Evolutionary conservation across 2,888 invertebrate genomes (phyloP).

Genomic region (Blastobasis lacticolella): DNA sequence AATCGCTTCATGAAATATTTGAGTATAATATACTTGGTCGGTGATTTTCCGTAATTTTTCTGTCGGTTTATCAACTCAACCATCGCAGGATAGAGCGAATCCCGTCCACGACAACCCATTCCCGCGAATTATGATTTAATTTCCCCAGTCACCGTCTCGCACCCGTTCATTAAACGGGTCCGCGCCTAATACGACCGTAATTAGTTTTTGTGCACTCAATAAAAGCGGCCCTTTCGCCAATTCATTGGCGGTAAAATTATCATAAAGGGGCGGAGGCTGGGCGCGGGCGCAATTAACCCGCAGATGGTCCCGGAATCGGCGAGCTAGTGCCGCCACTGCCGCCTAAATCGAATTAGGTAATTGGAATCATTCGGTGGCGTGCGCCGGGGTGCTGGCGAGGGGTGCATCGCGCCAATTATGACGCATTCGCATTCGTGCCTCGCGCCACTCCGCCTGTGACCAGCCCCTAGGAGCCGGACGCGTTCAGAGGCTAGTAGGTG

Average conservation of each 20-base stretch:
- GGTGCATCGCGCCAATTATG: constrained; percentile 39
- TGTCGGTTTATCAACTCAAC: constrained; percentile 20
- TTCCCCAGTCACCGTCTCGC: constrained; percentile 5
- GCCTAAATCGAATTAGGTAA: constrained; percentile 51
- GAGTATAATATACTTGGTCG: too few relatives aligned
- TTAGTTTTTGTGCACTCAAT: constrained; percentile 23
- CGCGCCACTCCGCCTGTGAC: constrained; percentile 15
- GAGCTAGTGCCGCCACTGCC: constrained; percentile 10
- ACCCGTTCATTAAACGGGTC: constrained; percentile 6
- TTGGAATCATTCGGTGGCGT: constrained; percentile 33
- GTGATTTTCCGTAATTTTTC: too few relatives aligned
- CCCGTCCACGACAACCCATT: constrained; percentile 1
- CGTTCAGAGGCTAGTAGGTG: too few relatives aligned
- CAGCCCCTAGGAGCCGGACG: background rate
- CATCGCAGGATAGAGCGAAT: constrained; percentile 9
- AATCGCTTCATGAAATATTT: too few relatives aligned
- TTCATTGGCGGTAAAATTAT: constrained; percentile 22
- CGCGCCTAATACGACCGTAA: constrained; percentile 13
- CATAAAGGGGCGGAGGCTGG: constrained; percentile 23
- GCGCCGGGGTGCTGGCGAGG: constrained; percentile 2
- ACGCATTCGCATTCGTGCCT: constrained; percentile 22
- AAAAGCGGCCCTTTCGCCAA: constrained; percentile 20
- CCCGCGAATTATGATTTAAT: constrained; percentile 8
- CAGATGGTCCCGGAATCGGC: constrained; percentile 14
- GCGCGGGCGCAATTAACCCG: constrained; percentile 29